Percentiles rank a stretch among this genome's conserved stretches.
These are phyloP conservation scores for Thalpophila matura DNA, from an alignment of 2,888 invertebrate species.

Conservation along the genomic window DNA sequence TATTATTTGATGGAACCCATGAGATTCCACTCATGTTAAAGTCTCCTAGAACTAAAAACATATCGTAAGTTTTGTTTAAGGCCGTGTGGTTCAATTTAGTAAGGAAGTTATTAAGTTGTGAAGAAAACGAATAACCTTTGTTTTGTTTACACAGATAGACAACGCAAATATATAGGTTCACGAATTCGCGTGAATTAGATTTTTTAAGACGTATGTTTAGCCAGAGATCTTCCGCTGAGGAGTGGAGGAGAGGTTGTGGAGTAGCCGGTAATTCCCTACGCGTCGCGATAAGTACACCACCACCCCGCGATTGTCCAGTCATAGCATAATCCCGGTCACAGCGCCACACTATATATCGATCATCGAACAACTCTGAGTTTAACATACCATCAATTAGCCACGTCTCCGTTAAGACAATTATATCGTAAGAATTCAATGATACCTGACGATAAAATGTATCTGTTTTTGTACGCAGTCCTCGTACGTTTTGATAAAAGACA, in stretches of 20 bases:
- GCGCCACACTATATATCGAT: neutral
- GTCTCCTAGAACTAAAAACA: neutral
- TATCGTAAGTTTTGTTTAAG: neutral
- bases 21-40: neutral
- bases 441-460: too few species aligned
- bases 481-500: too few species aligned
- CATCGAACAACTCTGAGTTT: too few species aligned
- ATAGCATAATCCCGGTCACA: neutral
- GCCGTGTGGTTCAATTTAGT: neutral
- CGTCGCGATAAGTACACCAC: neutral
- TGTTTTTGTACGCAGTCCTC: too few species aligned
- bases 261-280: neutral
- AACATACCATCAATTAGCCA: too few species aligned
- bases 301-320: neutral
- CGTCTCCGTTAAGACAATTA: too few species aligned
- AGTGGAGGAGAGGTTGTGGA: neutral
- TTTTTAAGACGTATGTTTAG: neutral
- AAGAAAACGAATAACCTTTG: neutral
- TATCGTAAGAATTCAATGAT: too few species aligned
- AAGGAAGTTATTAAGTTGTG: neutral
- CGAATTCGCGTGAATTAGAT: neutral
- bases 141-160: conserved; percentile 8
- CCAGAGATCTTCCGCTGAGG: neutral
- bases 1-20: neutral
- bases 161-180: neutral